phyloP scores from a whole-genome alignment of 2,113 vertebrate genomes.

The Ceuthmochares aereus region DNA sequence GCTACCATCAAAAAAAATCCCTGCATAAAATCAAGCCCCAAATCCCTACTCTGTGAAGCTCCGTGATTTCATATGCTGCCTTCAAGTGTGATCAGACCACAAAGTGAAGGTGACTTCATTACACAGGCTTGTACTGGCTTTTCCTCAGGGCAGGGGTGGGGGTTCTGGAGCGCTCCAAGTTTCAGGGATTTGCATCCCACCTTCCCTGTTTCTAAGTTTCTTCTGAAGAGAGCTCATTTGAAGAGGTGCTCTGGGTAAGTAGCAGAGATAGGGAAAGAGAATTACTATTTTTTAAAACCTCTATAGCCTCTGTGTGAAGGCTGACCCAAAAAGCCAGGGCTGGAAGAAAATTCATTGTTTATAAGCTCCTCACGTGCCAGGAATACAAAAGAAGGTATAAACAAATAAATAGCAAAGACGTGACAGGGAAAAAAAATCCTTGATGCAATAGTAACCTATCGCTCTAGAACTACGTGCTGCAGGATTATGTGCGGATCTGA shows the following conservation, averaged over 20 bases:
- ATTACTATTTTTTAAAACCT: neutral
- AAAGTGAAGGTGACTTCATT: neutral
- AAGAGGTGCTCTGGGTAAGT: neutral
- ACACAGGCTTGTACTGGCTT: neutral
- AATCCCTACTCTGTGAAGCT: neutral
- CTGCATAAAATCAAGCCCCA: neutral
- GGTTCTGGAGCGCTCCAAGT: neutral
- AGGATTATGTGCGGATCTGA: neutral
- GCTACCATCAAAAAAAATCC: neutral
- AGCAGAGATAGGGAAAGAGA: neutral
- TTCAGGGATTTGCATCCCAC: neutral
- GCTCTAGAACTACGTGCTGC: neutral
- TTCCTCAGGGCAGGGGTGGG: neutral
- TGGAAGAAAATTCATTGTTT: neutral
- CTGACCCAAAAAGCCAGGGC: neutral
- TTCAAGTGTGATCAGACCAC: neutral
- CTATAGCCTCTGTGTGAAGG: neutral
- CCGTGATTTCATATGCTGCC: accelerated
- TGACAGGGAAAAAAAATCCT: neutral
- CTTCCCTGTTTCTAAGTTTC: neutral
- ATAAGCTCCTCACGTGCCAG: neutral
- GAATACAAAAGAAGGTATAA: neutral
- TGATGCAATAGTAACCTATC: slow-evolving; percentile 15
- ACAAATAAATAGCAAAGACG: neutral
- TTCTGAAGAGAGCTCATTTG: neutral